Base-by-base conservation (phyloP, 1,140 invertebrate genomes). In the Bacillus rossius region DNA sequence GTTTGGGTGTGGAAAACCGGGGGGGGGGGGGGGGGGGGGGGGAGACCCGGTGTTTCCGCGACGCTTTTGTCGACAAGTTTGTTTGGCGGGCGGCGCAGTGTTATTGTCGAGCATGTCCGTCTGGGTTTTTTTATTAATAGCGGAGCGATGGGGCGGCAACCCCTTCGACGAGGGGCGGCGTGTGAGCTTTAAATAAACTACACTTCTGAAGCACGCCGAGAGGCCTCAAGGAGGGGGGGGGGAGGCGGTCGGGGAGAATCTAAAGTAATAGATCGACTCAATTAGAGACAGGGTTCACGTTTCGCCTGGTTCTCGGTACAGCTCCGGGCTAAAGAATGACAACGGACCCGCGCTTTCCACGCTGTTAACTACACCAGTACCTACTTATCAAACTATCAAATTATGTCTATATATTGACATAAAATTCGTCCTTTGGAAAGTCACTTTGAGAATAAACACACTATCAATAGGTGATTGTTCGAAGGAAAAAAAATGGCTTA, bases 181-280 rank as follows among this genome's bases (percentile, higher is more conserved):
- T 17, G 52, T 54, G 41, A 54, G 52, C 52, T 54, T 54, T 54
- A 54, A 54, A 54, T 54, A 54, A 54, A 54, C 52, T 54, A n/a
- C 25, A 54, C 41, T 40, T 54, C 16, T 50, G 48, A 50, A 34
- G 37, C 26, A 34, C 10, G 29, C 29, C 29, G 5, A 10, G 29
- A 4, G 29, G 29, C 10, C 8, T 3, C 5, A 22, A 14, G 45
- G n/a, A 16, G 34, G 48, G n/a, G 25, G 5, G 43, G 52, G 14
- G 22, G 37, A 3, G 34, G 34, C 16, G 48, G 22, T 25, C 8
- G 19, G 48, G 48, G 26, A 16, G 48, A 50, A 50, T 50, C 37
- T 50, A 16, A 14, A 20, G 34, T 22, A 41, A 42, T 54, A 42
- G 23, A 54, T 54, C 52, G 52, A 41, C 52, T 54, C 52, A 54